Evolutionary conservation across 2,888 invertebrate genomes (phyloP), one percentile per base, ranked within the genome.

Genomic region (Lepidochrysops patricia): DNA sequence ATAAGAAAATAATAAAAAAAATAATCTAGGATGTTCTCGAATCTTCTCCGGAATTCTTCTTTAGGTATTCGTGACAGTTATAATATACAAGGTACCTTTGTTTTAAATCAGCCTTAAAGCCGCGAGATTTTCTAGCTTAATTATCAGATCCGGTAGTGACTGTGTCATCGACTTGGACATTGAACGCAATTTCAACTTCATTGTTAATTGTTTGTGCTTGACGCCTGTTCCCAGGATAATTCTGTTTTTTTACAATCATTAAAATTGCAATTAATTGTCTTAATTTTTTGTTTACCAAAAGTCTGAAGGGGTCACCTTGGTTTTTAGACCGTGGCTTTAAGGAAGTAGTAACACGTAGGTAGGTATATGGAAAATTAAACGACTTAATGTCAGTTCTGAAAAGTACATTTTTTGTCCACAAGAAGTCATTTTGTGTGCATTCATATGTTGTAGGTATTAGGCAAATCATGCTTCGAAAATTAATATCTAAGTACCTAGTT

Each of bases 191-290:
- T 54, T 54, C 54, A 54, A 54, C 12, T 54, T 54, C 32, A 54
- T 54, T 54, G 54, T 54, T 54, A 54, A 54, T 54, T 54, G 54
- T 54, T 54, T n/a, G n/a, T 37, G 15, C n/a, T 6, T 54, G 54
- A 15, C 29, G 27, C 13, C 32, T 49, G 48, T 54, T 54, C 54
- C 54, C 54, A 54, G 54, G 54, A 29, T 32, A 12, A 34, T 34
- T 37, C 15, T 54, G 25, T 29, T 54, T 54, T 54, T 54, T n/a
- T 54, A 12, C 6, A 29, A 32, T 19, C 9, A 29, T 54, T 32
- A 29, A 13, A 52, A 13, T 52, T 29, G 26, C 54, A 19, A 54
- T 54, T 15, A 54, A 19, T 54, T 32, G 32, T 52, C 13, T 25
- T 32, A 9, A 4, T 15, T 54, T 54, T 54, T 13, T 19, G 27